Evolutionary conservation across 2,888 invertebrate species (phyloP), one percentile per base, ranked within the genome.

Genomic region (Nebria salina): DNA sequence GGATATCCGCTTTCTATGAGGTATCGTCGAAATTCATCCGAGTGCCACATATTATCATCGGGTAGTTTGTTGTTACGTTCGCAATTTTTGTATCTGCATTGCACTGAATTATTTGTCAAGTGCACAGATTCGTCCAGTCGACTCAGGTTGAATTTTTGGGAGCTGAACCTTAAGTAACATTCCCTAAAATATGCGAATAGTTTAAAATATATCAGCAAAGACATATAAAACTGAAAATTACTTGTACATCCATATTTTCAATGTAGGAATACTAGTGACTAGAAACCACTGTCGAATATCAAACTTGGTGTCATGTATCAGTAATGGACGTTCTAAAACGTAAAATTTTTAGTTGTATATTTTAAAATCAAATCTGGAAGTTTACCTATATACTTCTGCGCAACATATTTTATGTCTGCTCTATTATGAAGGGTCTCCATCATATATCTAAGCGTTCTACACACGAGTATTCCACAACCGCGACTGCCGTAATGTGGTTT

Each of bases 281-380:
- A 97, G 89, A 88, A 96, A 96, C 92, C 97, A 97, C 88, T 96
- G 96, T 8, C 97, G 92, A 83, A 97, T 96, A 86, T 97, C 97
- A 87, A 97, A 97, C 90, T 97, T 97, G 0, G 96, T 96, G 82
- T 94, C 93, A 87, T 95, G 92, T 66, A 97, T 93, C 72, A 97
- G 88, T 72, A 96, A 88, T 0, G 97, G 97, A 72, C 94, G 93
- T 89, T 89, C 89, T 89, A 76, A 20, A 42, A 66, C 5, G 2
- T 34, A 34, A 34, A 34, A 34, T 34, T 1, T 34, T 34, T 34
- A 34, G 34, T 34, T 34, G 34, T 34, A 1, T 1, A 34, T 34
- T 34, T 34, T 34, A 34, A 34, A 34, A 34, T 34, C 4, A 34
- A 34, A 34, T 34, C 13, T 54, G 1, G 64, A 77, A 64, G 84